Conservation (phyloP, 2,888 invertebrate genomes). For the Epinotia nisella region DNA sequence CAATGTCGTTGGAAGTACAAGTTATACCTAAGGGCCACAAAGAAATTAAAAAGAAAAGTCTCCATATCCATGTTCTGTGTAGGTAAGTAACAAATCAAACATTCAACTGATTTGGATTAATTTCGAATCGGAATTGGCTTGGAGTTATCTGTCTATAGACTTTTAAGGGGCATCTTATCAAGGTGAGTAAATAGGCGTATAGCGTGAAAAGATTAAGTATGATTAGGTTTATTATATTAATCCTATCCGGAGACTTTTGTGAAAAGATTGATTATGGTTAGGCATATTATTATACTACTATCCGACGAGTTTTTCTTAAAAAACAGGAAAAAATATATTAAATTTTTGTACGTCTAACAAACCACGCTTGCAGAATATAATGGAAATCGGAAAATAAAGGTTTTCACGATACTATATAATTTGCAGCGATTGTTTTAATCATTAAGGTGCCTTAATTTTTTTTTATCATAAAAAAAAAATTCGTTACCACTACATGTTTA, state of each 20-base stretch:
- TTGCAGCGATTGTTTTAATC: too few relatives aligned
- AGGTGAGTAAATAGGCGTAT: slow-evolving; percentile 1
- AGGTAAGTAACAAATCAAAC: background rate
- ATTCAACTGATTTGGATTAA: background rate
- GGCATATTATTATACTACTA: too few relatives aligned
- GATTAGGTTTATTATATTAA: background rate
- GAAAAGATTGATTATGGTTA: background rate
- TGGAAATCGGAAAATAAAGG: too few relatives aligned
- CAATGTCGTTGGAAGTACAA: too few relatives aligned
- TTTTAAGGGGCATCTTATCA: slow-evolving; percentile 21
- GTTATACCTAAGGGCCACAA: background rate
- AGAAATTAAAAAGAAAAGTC: background rate
- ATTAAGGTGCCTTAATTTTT: too few relatives aligned
- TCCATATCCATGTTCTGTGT: background rate
- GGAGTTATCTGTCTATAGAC: background rate
- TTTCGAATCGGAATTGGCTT: background rate
- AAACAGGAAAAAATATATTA: too few relatives aligned
- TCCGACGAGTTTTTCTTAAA: too few relatives aligned
- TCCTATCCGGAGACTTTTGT: background rate
- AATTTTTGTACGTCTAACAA: too few relatives aligned
- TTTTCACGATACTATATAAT: too few relatives aligned
- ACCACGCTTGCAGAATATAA: too few relatives aligned
- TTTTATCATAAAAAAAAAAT: too few relatives aligned
- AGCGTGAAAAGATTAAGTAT: background rate
- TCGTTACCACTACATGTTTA: too few relatives aligned